These are phyloP conservation scores for Sturnira hondurensis DNA, from an alignment of 2,113 vertebrate species.

Conservation along the genomic window DNA sequence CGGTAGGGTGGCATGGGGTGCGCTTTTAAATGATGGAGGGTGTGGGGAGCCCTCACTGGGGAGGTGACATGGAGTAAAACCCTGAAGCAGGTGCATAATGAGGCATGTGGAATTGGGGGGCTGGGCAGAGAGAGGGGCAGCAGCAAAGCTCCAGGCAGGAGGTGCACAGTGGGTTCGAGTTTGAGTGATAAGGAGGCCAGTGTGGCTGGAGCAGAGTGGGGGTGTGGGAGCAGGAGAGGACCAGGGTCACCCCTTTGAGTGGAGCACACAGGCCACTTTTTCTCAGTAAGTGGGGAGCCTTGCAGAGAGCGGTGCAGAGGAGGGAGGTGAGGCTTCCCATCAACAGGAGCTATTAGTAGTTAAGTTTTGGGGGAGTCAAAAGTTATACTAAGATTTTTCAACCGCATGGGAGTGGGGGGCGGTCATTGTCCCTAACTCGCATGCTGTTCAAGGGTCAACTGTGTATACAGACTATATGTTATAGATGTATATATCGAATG, in stretches of 20 bases:
- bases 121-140: neutral
- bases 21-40: neutral
- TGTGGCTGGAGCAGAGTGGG: neutral
- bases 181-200: neutral
- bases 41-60: no score
- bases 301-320: neutral
- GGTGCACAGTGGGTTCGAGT: neutral
- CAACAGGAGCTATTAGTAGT: neutral
- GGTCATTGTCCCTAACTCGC: neutral
- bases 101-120: neutral
- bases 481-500: accelerated
- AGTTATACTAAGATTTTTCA: neutral
- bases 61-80: neutral
- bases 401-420: neutral
- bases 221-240: no score
- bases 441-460: neutral
- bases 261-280: neutral
- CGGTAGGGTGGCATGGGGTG: neutral
- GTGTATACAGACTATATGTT: neutral
- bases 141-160: neutral
- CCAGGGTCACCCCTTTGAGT: neutral
- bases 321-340: neutral
- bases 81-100: neutral
- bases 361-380: neutral
- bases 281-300: neutral